Percentiles rank a stretch among this genome's conserved stretches.
These are phyloP conservation scores for Erithacus rubecula DNA, from an alignment of 2,797 vertebrate genomes.

Conservation along the genomic window DNA sequence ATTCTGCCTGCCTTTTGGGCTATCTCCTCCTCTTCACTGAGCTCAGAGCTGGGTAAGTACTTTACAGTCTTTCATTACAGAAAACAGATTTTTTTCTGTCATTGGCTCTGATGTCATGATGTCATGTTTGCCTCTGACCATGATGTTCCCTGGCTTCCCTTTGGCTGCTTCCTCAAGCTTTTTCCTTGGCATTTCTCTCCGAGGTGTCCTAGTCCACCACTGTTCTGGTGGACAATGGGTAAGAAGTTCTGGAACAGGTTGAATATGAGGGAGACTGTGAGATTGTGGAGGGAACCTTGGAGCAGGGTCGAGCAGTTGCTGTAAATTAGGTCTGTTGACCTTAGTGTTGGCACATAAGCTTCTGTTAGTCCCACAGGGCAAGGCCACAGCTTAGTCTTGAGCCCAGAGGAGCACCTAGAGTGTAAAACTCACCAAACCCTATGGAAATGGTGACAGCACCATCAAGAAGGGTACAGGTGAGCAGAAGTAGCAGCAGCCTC, in stretches of 20 bases:
- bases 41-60: slow-evolving; percentile 48
- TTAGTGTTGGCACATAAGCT: background rate
- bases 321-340: background rate
- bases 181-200: background rate
- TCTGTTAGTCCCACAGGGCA: background rate
- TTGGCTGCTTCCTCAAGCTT: background rate
- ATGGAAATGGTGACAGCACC: background rate
- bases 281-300: background rate
- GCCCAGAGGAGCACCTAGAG: background rate
- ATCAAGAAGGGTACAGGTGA: background rate
- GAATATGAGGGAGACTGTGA: background rate
- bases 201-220: background rate
- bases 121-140: background rate
- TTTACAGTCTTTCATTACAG: slow-evolving; percentile 49
- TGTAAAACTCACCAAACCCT: background rate
- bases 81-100: slow-evolving; percentile 13
- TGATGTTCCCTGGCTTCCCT: background rate
- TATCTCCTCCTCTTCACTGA: slow-evolving; percentile 11
- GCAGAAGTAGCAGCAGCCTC: no score
- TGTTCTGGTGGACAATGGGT: background rate
- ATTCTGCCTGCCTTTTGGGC: slow-evolving; percentile 8
- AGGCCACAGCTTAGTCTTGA: background rate
- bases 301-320: background rate
- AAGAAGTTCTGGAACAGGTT: background rate
- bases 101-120: slow-evolving; percentile 31